Base-by-base conservation (phyloP, 2,888 invertebrate species). In the Galerucella calmariensis region DNA sequence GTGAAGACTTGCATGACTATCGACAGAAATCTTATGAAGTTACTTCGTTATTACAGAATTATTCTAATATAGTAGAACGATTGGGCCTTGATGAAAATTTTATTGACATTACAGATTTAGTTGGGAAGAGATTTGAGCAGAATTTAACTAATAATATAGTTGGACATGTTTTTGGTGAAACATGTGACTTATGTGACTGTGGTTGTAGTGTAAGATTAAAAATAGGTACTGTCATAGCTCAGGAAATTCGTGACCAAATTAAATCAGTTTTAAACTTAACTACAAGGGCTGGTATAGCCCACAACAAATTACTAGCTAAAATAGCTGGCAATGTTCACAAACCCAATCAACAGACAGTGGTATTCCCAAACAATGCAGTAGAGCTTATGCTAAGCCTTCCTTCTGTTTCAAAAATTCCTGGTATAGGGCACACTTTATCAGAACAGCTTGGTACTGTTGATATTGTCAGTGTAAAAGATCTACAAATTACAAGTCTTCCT, bases 31-130 rank as follows among this genome's bases (percentile, higher is more conserved):
- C 96, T 2, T 91, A 92, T 79, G 92, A 93, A 87, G 92, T 96
- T 77, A 93, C 93, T 79, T 90, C 91, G 75, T 88, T 93, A 76
- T 87, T 96, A 77, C 91, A 92, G 79, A 91, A 90, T 82, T 95
- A 92, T 88, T 93, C 94, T 73, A 90, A 91, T 67, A 88, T 91
- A 67, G 94, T 95, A 0, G 96, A 96, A 86, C 92, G 94, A 83
- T 89, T 96, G 71, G 95, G 96, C 14, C 90, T 96, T 84, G 96
- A 96, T 87, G 96, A 96, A 86, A 95, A 95, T 85, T 96, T 90
- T 86, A 89, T 96, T 81, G 96, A 96, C 88, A 92, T 95, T 78
- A 93, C 94, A 78, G 90, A 91, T 73, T 84, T 93, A 82, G 91
- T 94, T 62, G 88, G 89, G 78, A 88, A 90, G 80, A 89, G 86